A percentile compares a stretch with the other conserved stretches of the same genome.
These are phyloP conservation scores for Hystrix cristata DNA, from an alignment of 2,113 vertebrate species.

Conservation along the genomic window DNA sequence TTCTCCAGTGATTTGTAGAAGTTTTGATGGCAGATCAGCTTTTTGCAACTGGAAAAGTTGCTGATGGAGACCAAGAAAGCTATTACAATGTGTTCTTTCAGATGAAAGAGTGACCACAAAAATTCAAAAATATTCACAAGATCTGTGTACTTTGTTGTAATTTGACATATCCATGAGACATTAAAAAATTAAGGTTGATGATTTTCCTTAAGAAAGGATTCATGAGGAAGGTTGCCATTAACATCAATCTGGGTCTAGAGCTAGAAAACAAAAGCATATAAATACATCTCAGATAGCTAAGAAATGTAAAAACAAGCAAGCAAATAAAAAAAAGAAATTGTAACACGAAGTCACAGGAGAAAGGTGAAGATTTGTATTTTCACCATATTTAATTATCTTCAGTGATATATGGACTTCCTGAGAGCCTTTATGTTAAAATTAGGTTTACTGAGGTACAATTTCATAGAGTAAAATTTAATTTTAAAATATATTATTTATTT, in stretches of 20 bases:
- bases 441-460: background rate
- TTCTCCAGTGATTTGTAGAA: slow-evolving; percentile 35
- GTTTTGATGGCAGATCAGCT: slow-evolving; percentile 10
- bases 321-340: background rate
- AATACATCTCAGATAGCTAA: background rate
- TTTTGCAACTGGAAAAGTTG: background rate
- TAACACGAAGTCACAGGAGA: background rate
- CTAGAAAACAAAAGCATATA: background rate
- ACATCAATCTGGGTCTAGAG: background rate
- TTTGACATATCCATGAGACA: background rate
- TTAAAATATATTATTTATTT: background rate
- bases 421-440: background rate
- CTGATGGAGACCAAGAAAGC: background rate
- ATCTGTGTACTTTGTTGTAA: background rate
- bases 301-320: background rate
- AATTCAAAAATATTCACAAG: background rate
- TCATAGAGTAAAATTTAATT: background rate
- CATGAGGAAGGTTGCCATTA: slow-evolving; percentile 16
- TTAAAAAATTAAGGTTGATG: background rate
- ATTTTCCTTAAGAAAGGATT: background rate
- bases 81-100: background rate
- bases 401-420: background rate
- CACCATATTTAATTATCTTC: background rate
- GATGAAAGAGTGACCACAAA: background rate
- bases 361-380: background rate